Evolutionary conservation across 2,888 invertebrate genomes (phyloP).

Genomic region (Pycnomerus fuliginosus): DNA sequence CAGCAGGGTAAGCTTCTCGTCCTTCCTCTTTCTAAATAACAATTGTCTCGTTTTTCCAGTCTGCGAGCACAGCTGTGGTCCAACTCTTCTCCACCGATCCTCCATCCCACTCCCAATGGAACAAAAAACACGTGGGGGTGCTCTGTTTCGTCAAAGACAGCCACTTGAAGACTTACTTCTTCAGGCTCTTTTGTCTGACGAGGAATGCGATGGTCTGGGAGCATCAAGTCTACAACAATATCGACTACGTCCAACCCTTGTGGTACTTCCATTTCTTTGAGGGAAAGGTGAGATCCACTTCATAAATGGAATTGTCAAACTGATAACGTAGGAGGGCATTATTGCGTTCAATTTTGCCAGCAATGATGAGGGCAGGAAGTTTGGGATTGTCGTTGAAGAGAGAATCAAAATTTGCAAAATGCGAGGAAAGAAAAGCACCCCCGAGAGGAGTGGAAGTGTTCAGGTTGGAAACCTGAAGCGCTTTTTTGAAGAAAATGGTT

Average conservation of each 20-base stretch:
- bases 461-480: too few species aligned
- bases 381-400: constrained; percentile 71
- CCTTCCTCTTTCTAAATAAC: too few species aligned
- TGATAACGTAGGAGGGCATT: constrained; percentile 87
- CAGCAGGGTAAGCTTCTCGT: constrained; percentile 85
- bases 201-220: constrained; percentile 83
- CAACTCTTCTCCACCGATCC: constrained; percentile 86
- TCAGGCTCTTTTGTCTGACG: constrained; percentile 82
- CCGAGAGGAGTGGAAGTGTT: too few species aligned
- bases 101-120: constrained; percentile 81
- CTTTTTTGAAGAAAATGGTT: too few species aligned
- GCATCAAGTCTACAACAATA: constrained; percentile 90
- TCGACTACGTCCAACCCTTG: constrained; percentile 78
- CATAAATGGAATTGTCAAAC: too few species aligned
- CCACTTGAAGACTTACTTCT: constrained; percentile 82
- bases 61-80: constrained; percentile 79
- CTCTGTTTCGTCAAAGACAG: constrained; percentile 91
- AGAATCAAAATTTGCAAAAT: constrained; percentile 76
- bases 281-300: too few species aligned
- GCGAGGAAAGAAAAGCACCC: too few species aligned
- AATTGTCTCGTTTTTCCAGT: too few species aligned
- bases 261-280: constrained; percentile 91
- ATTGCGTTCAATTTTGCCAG: constrained; percentile 93
- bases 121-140: constrained; percentile 82
- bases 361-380: constrained; percentile 80